Conservation (phyloP, 2,797 vertebrate genomes). For the Loriculus beryllinus region DNA sequence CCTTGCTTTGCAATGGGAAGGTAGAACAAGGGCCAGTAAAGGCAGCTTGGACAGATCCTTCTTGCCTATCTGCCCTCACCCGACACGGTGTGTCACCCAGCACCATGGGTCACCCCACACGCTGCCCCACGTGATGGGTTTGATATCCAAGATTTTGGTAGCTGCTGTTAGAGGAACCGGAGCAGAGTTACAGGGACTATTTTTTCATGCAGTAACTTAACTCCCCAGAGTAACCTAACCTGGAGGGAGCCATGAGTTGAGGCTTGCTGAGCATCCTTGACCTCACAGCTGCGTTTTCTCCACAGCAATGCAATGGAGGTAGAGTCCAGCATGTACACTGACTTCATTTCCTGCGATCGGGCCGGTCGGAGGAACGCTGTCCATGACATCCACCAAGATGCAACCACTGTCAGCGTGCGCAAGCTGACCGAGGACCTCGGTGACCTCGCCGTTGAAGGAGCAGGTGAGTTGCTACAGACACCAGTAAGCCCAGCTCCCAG, state of each 20-base stretch:
- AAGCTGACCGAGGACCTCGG: constrained; percentile 87
- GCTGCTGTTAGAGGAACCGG: not conserved
- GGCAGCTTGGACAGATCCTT: not conserved
- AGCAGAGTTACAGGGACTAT: not conserved
- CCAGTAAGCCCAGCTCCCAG: not conserved
- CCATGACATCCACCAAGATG: constrained; percentile 87
- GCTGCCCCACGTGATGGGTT: fast-evolving
- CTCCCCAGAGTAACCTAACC: not conserved
- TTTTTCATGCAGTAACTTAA: not conserved
- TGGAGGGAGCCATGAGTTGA: not conserved
- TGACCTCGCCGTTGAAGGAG: constrained; percentile 75
- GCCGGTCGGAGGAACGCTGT: constrained; percentile 95
- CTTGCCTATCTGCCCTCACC: not conserved
- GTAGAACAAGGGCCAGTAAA: not conserved
- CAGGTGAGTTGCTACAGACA: constrained; percentile 61
- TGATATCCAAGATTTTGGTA: not conserved
- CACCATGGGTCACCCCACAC: fast-evolving
- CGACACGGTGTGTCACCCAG: not conserved
- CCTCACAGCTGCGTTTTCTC: not conserved
- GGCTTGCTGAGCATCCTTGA: not conserved
- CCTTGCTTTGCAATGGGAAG: not conserved
- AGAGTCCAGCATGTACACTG: constrained; percentile 92
- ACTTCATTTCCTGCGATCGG: constrained; percentile 95
- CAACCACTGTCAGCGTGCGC: constrained; percentile 77
- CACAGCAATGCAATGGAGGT: constrained; percentile 92